phyloP scores from a whole-genome alignment of 2,888 invertebrate species.

The Macropis europaea region DNA sequence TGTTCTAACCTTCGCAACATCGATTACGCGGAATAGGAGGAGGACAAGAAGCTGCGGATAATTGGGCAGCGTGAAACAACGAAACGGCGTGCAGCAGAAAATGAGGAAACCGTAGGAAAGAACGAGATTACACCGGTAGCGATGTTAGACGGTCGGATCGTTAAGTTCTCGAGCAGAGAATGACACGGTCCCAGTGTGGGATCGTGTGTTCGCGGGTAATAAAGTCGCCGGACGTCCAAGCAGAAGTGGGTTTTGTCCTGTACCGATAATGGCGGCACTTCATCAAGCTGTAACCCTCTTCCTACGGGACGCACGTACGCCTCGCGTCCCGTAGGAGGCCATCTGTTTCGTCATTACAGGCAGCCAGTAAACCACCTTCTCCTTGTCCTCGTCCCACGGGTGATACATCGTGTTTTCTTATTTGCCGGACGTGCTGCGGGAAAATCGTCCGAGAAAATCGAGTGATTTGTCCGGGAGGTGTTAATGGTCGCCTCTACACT shows the following conservation, averaged over 20 bases:
- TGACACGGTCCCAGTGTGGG: constrained; percentile 55
- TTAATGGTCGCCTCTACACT: constrained; percentile 70
- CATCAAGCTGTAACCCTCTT: constrained; percentile 74
- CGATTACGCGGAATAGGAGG: no score
- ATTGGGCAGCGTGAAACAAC: no score
- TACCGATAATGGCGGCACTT: constrained; percentile 79
- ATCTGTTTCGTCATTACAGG: constrained; percentile 80
- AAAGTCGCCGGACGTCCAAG: constrained; percentile 74
- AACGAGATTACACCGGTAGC: constrained; percentile 15
- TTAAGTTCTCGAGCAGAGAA: constrained; percentile 46
- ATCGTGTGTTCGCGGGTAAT: constrained; percentile 75
- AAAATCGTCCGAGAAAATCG: constrained; percentile 79
- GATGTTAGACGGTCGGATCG: constrained; percentile 50
- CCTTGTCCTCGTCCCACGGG: constrained; percentile 76
- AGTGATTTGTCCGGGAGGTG: constrained; percentile 80
- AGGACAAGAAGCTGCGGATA: no score
- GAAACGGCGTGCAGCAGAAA: no score
- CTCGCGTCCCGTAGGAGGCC: constrained; percentile 72
- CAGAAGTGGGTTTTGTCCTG: constrained; percentile 77
- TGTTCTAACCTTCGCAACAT: no score
- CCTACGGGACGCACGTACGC: constrained; percentile 70
- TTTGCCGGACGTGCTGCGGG: constrained; percentile 78
- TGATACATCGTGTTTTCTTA: constrained; percentile 80
- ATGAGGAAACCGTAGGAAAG: background rate
- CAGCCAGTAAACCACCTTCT: constrained; percentile 77